Evolutionary conservation across 2,888 invertebrate species (phyloP), one percentile per base, ranked within the genome.

Genomic region (Fragum whitleyi): DNA sequence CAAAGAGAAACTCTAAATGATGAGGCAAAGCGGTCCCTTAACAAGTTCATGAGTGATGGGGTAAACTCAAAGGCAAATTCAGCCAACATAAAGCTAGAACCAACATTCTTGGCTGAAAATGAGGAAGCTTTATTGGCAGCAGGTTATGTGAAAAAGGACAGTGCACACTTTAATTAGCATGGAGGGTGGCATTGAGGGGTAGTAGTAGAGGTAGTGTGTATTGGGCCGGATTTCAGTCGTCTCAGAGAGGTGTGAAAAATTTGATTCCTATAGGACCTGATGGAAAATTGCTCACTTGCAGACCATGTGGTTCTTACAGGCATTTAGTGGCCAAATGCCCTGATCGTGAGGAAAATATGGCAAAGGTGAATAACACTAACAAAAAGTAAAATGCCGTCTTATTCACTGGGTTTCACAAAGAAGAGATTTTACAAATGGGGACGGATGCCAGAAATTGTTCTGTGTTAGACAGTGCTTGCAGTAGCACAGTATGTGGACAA

Each of bases 381-480:
- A 81, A 81, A 53, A 67, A 42, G 42, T 73, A 42, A 42, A 11
- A 42, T 11, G 42, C 7, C 16, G 42, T 42, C 16, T 47, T 75
- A 21, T 75, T 68, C 47, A 75, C 67, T 16, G 75, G 75, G 9
- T 29, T 51, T 51, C 19, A 82, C 28, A 76, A 53, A 19, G 39
- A 65, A 21, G 59, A 80, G 19, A 75, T 83, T 29, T 16, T 19
- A 19, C 68, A 61, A n/a, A 39, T 83, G 36, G 77, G 83, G 1
- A 39, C 36, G 61, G 79, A 83, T 62, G 74, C 83, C 16, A 36
- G 73, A n/a, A 76, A 83, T 36, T 80, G 79, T 79, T 79, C 74
- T 21, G 79, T 80, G 2, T 61, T 81, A 65, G 81, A 81, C 62
- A 85, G 85, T 74, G 79, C 71, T 36, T 84, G 81, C 39, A 79